A percentile compares a stretch with the other conserved stretches of the same genome.
These are phyloP conservation scores for Todiramphus chloris DNA, from an alignment of 2,113 vertebrate genomes.

Conservation along the genomic window DNA sequence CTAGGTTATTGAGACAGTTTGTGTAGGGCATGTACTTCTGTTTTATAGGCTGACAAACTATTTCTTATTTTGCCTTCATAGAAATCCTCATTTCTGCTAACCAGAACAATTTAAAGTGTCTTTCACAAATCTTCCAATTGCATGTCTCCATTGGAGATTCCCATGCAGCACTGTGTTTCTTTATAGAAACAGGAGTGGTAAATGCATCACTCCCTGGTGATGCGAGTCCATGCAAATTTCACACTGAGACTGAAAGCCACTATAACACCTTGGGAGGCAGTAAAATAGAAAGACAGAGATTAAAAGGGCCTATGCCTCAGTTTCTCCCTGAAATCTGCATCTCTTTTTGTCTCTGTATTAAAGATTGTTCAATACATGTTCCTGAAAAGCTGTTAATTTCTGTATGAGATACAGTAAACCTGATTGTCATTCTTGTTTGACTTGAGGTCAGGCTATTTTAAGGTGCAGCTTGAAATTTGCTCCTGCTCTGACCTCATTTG, in stretches of 20 bases:
- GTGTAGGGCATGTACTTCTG: accelerated
- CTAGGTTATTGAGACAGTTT: neutral
- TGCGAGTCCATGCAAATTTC: accelerated
- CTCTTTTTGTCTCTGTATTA: neutral
- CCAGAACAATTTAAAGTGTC: neutral
- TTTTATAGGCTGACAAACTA: neutral
- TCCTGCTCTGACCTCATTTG: neutral
- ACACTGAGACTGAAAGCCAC: neutral
- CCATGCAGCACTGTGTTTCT: neutral
- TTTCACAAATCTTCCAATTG: neutral
- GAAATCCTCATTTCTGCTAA: neutral
- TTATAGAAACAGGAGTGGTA: neutral
- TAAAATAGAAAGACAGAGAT: neutral
- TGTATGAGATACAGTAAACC: neutral
- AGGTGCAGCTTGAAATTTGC: neutral
- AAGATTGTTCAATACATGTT: neutral
- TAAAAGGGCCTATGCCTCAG: neutral
- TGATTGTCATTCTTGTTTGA: neutral
- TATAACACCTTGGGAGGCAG: neutral
- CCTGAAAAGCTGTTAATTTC: neutral
- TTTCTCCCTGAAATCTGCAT: neutral
- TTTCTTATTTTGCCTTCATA: neutral
- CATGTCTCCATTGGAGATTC: neutral
- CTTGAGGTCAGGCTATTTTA: neutral
- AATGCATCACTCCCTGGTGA: neutral